phyloP scores from a whole-genome alignment of 2,113 vertebrate genomes.

The Cepphus grylle region DNA sequence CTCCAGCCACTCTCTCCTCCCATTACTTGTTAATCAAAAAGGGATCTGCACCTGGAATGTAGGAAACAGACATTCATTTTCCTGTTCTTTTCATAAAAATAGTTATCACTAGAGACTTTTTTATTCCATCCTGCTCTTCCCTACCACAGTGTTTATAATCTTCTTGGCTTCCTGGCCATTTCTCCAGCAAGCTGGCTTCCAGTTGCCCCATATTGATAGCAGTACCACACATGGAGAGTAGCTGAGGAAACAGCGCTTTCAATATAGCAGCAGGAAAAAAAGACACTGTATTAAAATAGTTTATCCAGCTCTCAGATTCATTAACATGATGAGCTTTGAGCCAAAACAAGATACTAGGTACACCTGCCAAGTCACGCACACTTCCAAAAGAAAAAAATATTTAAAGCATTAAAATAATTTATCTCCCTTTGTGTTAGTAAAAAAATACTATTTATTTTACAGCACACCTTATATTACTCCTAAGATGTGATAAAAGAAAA shows the following conservation, averaged over 20 bases:
- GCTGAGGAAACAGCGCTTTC: background rate
- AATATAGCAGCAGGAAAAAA: background rate
- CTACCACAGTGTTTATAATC: background rate
- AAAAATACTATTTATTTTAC: constrained; percentile 11
- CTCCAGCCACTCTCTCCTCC: accelerated
- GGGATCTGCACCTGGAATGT: background rate
- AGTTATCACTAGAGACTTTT: background rate
- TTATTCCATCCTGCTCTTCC: background rate
- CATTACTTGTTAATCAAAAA: background rate
- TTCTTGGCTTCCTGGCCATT: background rate
- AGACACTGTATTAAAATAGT: background rate
- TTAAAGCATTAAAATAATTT: background rate
- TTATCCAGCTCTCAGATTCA: background rate
- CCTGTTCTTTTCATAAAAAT: background rate
- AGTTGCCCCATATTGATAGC: accelerated
- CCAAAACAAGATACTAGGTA: background rate
- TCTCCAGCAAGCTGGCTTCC: background rate
- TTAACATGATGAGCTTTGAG: background rate
- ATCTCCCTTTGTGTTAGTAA: background rate
- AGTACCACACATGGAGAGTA: background rate
- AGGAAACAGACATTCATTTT: background rate
- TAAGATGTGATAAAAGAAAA: background rate
- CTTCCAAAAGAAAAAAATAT: background rate
- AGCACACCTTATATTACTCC: background rate
- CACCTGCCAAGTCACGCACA: background rate